Percentiles rank a stretch among this genome's conserved stretches.
These are phyloP conservation scores for Channa maculata DNA, from an alignment of 2,113 vertebrate genomes.

Conservation along the genomic window DNA sequence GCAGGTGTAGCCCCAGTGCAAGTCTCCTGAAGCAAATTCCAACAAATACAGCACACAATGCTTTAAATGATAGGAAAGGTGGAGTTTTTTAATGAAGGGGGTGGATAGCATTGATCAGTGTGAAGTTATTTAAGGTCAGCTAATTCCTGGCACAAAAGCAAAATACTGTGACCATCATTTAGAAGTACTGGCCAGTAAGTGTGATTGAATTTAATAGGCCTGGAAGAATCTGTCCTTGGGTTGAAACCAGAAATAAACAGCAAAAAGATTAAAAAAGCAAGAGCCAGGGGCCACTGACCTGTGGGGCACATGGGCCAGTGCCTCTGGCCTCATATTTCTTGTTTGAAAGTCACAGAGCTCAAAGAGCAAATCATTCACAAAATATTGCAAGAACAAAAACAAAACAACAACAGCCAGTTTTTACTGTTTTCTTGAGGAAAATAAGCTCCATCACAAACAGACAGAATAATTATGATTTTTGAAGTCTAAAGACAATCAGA, in stretches of 20 bases:
- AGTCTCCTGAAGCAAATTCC: neutral
- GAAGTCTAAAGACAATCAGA: too few species aligned
- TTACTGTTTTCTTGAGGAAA: too few species aligned
- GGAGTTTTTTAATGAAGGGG: neutral
- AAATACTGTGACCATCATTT: conserved; percentile 9
- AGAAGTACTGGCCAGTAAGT: conserved; percentile 12
- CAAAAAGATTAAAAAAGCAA: conserved; percentile 1
- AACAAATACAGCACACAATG: neutral
- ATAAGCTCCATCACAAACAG: too few species aligned
- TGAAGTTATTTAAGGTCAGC: conserved; percentile 12
- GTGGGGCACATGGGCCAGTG: too few species aligned
- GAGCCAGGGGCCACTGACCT: too few species aligned
- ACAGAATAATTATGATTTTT: too few species aligned
- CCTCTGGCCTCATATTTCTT: too few species aligned
- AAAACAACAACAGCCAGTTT: too few species aligned
- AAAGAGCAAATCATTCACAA: too few species aligned
- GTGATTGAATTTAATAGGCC: conserved; percentile 8
- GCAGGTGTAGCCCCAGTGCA: conserved; percentile 2
- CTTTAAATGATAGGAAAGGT: neutral
- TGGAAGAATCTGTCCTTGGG: neutral
- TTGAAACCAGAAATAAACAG: conserved; percentile 6
- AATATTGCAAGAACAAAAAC: too few species aligned
- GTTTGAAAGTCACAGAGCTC: too few species aligned
- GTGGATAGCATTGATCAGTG: neutral
- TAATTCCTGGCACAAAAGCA: neutral